Base-by-base conservation (phyloP, 2,797 vertebrate genomes). In the Danio tinwini region DNA sequence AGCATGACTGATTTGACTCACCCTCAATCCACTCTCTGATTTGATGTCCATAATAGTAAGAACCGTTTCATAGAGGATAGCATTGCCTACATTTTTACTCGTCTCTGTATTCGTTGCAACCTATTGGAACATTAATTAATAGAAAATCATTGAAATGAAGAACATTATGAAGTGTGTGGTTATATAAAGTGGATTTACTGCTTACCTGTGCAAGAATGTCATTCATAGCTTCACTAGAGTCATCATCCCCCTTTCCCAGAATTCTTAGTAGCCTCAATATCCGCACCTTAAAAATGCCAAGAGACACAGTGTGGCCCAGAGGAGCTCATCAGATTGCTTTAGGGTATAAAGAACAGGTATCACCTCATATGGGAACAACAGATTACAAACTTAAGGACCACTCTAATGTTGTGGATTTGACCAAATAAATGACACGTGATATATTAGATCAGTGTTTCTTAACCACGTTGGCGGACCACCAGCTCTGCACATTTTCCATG, bases 11-110 rank as follows among this genome's bases (percentile, higher is more conserved):
- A 14, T 9, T 2, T 6, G 29, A 8, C 96, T 93, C 91, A 99
- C 98, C 92, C 98, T 93, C 83, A 99, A 88, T 87, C 98, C 98
- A 87, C 98, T 99, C 91, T 99, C 98, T 84, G 98, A 99, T 91
- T 99, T 99, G 93, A 99, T 99, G 93, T 99, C 98, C 98, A 99
- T 99, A 90, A 99, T 99, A 72, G 98, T 99, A 90, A 99, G 92
- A 80, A 99, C 98, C 0, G 98, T 99, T 94, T 99, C 98, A 75
- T 99, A 99, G 77, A 99, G 95, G 91, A 99, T 99, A 84, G 98
- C 98, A 85, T 99, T 99, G 88, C 98, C 98, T 91, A 99, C 98
- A 44, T 99, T 99, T 96, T 99, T 99, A 96, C 98, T 99, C 0
- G 98, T 99, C 90, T 99, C 98, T 42, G 98, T 99, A 88, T 99